These are phyloP conservation scores for Peromyscus eremicus DNA, from an alignment of 2,797 vertebrate species.

Conservation along the genomic window DNA sequence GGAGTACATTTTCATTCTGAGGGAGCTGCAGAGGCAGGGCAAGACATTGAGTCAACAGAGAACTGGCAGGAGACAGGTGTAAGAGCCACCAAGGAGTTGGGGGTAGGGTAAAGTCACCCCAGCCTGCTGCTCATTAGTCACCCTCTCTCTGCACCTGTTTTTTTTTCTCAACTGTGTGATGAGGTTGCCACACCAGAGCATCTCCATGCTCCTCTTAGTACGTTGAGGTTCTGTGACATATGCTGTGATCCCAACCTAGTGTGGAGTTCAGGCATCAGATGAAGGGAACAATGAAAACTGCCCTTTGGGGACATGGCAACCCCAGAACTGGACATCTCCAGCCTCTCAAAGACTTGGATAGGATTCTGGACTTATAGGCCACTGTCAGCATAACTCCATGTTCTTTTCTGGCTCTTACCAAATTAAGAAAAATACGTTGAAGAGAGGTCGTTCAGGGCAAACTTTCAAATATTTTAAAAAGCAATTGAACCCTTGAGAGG, in stretches of 20 bases:
- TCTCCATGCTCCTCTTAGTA: not conserved
- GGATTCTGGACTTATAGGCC: not conserved
- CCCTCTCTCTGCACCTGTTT: not conserved
- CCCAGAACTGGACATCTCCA: accelerated
- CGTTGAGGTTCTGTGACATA: too few relatives aligned
- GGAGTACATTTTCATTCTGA: conserved; percentile 51
- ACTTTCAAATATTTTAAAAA: conserved; percentile 28
- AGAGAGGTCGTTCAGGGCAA: not conserved
- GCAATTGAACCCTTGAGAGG: not conserved
- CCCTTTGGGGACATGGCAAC: not conserved
- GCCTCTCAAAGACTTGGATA: not conserved
- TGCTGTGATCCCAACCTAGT: not conserved
- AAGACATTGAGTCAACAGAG: not conserved
- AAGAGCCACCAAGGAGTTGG: not conserved
- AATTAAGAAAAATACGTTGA: not conserved
- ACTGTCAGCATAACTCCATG: not conserved
- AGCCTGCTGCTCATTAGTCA: not conserved
- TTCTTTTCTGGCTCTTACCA: not conserved
- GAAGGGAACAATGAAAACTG: not conserved
- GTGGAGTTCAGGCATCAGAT: not conserved
- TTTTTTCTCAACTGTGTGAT: not conserved
- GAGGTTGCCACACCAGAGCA: not conserved
- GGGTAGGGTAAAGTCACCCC: too few relatives aligned
- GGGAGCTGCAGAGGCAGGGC: not conserved
- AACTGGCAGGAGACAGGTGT: conserved; percentile 1